Conservation (phyloP, 2,113 vertebrate genomes). For the Oncorhynchus keta region DNA sequence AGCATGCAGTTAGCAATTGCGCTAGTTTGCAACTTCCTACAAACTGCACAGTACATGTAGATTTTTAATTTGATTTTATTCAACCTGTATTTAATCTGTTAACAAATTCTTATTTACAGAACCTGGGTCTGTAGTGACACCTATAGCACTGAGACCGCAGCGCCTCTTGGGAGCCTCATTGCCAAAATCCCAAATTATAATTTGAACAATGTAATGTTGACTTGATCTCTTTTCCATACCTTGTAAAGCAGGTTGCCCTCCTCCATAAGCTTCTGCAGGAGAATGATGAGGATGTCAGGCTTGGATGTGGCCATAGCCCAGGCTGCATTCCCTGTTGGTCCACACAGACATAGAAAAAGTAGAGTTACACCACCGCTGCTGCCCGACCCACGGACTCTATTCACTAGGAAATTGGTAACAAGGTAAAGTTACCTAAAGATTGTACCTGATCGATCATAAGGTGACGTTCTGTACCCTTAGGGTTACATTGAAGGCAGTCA, state of each 20-base stretch:
- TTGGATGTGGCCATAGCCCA: constrained; percentile 99
- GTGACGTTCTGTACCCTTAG: constrained; percentile 81
- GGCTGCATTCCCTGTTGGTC: constrained; percentile 89
- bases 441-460: constrained; percentile 86
- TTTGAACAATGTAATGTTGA: background rate
- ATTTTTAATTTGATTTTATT: too few species aligned
- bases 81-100: too few species aligned
- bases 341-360: background rate
- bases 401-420: constrained; percentile 61
- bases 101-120: too few species aligned
- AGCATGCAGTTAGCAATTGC: too few species aligned
- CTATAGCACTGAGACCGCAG: too few species aligned
- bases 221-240: constrained; percentile 67
- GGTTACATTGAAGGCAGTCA: constrained; percentile 72
- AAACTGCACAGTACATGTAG: too few species aligned
- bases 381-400: constrained; percentile 36
- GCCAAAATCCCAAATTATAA: too few species aligned
- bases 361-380: constrained; percentile 5
- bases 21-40: too few species aligned
- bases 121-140: too few species aligned
- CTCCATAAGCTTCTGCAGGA: constrained; percentile 98
- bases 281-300: constrained; percentile 96
- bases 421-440: constrained; percentile 81
- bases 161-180: too few species aligned
- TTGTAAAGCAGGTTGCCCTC: constrained; percentile 96